Evolutionary conservation across 2,888 invertebrate genomes (phyloP).

Genomic region (Rotaria macrura): DNA sequence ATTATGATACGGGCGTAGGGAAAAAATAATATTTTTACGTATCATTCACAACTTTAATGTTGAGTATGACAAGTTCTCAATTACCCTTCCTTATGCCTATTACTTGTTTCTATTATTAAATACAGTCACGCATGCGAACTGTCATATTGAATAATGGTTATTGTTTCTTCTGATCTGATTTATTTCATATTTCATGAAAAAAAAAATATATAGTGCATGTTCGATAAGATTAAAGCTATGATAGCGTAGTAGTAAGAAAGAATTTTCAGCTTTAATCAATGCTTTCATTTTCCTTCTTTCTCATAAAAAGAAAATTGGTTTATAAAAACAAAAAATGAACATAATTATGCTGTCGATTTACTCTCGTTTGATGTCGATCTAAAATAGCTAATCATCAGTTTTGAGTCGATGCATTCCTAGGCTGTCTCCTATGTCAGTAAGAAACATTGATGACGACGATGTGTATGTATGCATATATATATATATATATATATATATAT

Average conservation of each 20-base stretch:
- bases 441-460: neutral
- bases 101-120: neutral
- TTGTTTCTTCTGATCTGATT: neutral
- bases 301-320: neutral
- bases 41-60: too few species aligned
- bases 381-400: neutral
- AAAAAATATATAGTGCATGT: neutral
- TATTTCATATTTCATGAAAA: neutral
- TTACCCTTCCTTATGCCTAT: neutral
- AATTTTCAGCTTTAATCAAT: neutral
- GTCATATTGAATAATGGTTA: neutral
- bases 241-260: neutral
- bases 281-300: neutral
- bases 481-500: too few species aligned
- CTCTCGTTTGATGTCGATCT: neutral
- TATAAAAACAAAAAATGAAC: neutral
- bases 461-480: neutral
- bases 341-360: neutral
- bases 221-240: neutral
- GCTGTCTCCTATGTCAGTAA: neutral
- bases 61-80: too few species aligned
- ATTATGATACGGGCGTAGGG: too few species aligned
- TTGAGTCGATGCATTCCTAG: neutral
- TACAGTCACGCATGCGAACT: neutral
- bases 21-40: too few species aligned